A percentile compares a stretch with the other conserved stretches of the same genome.
phyloP scores from a whole-genome alignment of 2,113 vertebrate species.

The Amia ocellicauda region DNA sequence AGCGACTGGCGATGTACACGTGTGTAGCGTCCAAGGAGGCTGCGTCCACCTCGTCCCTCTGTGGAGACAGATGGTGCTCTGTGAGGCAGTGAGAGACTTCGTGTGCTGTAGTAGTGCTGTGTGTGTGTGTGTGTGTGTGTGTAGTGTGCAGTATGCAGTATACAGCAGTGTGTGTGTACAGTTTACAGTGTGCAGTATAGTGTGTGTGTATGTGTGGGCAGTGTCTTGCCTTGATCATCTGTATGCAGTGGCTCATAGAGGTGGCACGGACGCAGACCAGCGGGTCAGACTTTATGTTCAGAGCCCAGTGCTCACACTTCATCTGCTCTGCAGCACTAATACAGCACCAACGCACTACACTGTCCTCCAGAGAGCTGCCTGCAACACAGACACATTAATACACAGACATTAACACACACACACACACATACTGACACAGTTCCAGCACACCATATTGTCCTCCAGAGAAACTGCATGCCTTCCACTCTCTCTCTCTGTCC shows the following conservation, averaged over 20 bases:
- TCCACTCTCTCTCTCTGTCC: no score
- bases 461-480: no score
- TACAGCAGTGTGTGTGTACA: no score
- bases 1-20: constrained; percentile 76
- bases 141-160: background rate
- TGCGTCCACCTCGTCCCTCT: constrained; percentile 83
- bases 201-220: no score
- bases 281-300: constrained; percentile 75
- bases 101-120: background rate
- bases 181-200: no score
- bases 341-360: constrained; percentile 86
- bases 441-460: no score
- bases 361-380: constrained; percentile 86
- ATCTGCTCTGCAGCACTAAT: constrained; percentile 78
- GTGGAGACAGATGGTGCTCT: constrained; percentile 34
- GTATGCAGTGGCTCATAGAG: constrained; percentile 77
- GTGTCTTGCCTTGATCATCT: constrained; percentile 78
- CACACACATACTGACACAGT: background rate
- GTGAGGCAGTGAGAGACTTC: no score
- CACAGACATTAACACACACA: background rate
- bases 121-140: background rate
- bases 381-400: constrained; percentile 26
- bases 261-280: constrained; percentile 75
- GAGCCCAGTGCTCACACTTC: constrained; percentile 85
- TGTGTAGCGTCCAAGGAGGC: constrained; percentile 83